These are phyloP conservation scores for Eulemur rufifrons DNA, from an alignment of 2,113 vertebrate species.

Conservation along the genomic window DNA sequence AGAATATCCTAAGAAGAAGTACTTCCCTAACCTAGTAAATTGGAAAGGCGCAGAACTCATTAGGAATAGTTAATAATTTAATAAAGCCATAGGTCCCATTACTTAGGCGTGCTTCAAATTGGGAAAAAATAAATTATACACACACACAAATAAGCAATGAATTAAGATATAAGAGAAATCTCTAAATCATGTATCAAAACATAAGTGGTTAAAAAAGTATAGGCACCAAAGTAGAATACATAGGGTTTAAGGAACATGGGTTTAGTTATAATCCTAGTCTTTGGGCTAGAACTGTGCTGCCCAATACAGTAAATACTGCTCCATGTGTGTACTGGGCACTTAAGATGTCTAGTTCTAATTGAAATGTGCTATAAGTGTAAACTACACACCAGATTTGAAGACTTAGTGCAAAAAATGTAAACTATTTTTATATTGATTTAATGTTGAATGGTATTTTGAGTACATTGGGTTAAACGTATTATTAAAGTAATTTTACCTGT, in stretches of 20 bases:
- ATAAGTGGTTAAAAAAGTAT: not conserved
- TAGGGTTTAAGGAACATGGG: not conserved
- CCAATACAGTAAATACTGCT: not conserved
- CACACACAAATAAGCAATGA: not conserved
- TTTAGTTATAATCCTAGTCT: not conserved
- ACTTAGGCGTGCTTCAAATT: not conserved
- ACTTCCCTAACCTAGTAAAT: not conserved
- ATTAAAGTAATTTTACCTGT: not conserved
- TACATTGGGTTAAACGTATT: not conserved
- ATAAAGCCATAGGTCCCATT: not conserved
- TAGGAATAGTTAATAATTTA: not conserved
- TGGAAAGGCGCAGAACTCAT: not conserved
- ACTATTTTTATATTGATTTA: constrained; percentile 16
- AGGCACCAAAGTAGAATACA: not conserved
- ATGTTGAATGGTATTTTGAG: not conserved
- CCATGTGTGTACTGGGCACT: not conserved
- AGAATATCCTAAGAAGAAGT: not conserved
- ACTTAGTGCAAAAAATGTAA: not conserved
- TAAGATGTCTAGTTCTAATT: not conserved
- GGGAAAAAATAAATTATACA: not conserved
- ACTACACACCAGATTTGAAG: not conserved
- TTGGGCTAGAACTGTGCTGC: not conserved
- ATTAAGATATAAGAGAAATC: not conserved
- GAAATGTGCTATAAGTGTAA: not conserved
- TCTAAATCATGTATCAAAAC: not conserved